Evolutionary conservation across 2,113 vertebrate species (phyloP).

Genomic region (Lethenteron camtschaticum): DNA sequence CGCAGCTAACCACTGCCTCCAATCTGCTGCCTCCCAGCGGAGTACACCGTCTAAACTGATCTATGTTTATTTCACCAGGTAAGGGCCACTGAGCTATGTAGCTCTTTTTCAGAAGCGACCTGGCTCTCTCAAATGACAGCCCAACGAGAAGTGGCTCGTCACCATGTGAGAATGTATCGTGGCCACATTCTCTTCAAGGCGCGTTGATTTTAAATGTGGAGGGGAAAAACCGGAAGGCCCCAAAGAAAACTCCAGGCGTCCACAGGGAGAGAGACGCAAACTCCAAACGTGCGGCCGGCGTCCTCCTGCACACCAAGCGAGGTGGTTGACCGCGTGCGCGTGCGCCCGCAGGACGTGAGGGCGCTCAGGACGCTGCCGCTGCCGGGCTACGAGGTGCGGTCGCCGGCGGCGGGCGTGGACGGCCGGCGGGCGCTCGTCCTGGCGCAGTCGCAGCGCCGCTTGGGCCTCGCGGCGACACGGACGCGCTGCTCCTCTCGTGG

Average conservation of each 20-base stretch:
- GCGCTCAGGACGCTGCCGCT: constrained; percentile 32
- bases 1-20: too few relatives aligned
- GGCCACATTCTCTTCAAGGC: not conserved
- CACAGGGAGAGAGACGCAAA: not conserved
- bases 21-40: too few relatives aligned
- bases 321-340: not conserved
- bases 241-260: not conserved
- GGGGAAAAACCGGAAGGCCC: not conserved
- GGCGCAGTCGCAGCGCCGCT: not conserved
- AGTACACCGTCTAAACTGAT: too few relatives aligned
- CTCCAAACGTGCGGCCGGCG: not conserved
- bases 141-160: too few relatives aligned
- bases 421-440: constrained; percentile 6
- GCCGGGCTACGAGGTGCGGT: constrained; percentile 27
- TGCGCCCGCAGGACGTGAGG: constrained; percentile 22
- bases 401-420: constrained; percentile 14
- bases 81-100: too few relatives aligned
- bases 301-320: not conserved
- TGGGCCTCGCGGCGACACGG: too few relatives aligned
- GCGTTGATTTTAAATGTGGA: not conserved
- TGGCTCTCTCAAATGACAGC: too few relatives aligned
- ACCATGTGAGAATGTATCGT: too few relatives aligned
- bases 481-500: too few relatives aligned
- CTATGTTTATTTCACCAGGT: too few relatives aligned
- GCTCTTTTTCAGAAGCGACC: too few relatives aligned